Evolutionary conservation across 1,140 invertebrate species (phyloP).

Genomic region (Polypedilum vanderplanki): DNA sequence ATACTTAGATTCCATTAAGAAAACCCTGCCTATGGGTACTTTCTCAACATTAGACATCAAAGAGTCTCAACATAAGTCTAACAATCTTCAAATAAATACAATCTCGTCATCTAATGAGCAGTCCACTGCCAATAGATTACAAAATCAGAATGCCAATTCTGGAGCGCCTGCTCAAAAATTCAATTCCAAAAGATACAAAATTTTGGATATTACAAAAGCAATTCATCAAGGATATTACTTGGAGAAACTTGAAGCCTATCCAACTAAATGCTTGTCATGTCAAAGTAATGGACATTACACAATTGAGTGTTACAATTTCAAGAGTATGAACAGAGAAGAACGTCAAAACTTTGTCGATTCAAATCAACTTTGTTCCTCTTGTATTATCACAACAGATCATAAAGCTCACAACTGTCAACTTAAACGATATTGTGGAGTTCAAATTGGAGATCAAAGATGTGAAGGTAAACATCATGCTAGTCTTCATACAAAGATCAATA

Average conservation of each 20-base stretch:
- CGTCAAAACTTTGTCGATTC: background rate
- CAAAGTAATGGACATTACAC: background rate
- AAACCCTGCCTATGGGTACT: too few species aligned
- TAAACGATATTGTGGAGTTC: background rate
- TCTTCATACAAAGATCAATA: background rate
- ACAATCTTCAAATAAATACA: too few species aligned
- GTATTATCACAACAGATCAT: background rate
- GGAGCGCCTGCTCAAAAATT: too few species aligned
- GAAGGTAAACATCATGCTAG: background rate
- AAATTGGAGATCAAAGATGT: background rate
- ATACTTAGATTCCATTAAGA: too few species aligned
- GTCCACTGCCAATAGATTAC: too few species aligned
- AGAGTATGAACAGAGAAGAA: background rate
- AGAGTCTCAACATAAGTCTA: too few species aligned
- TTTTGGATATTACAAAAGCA: too few species aligned
- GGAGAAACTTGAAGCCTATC: background rate
- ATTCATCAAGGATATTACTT: too few species aligned
- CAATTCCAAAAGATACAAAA: too few species aligned
- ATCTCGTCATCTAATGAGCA: too few species aligned
- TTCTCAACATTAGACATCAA: too few species aligned
- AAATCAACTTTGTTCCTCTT: background rate
- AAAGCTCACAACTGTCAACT: background rate
- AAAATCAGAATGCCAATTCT: too few species aligned
- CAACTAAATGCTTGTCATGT: background rate
- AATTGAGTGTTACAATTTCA: background rate